phyloP scores from a whole-genome alignment of 2,888 invertebrate species.

The Euplexia lucipara region DNA sequence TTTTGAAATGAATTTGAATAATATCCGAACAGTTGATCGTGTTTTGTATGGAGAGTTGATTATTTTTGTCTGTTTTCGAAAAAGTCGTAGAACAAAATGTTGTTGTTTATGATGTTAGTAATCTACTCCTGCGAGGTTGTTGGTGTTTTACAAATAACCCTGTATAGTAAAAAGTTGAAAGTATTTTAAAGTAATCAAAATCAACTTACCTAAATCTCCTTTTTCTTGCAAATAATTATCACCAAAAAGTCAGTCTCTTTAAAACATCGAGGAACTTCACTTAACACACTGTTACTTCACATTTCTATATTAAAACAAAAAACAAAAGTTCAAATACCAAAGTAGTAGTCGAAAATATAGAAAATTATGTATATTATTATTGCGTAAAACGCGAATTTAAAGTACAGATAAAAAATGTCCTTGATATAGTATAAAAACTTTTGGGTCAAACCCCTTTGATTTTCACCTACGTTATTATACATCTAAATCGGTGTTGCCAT shows the following conservation, averaged over 20 bases:
- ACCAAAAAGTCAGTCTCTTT: conserved; percentile 50
- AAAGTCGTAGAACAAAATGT: too few relatives aligned
- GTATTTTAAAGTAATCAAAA: not conserved
- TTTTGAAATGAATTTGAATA: too few relatives aligned
- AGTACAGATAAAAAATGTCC: conserved; percentile 82
- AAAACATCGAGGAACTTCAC: conserved; percentile 55
- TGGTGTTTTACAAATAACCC: too few relatives aligned
- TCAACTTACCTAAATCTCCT: conserved; percentile 54
- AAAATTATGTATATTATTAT: conserved; percentile 82
- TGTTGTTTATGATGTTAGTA: too few relatives aligned
- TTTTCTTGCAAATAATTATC: conserved; percentile 21
- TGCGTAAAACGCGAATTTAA: conserved; percentile 85
- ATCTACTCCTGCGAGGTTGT: too few relatives aligned
- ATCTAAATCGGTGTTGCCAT: conserved; percentile 49
- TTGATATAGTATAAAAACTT: conserved; percentile 74
- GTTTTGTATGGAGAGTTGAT: too few relatives aligned
- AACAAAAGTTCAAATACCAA: conserved; percentile 70
- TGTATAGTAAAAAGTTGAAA: not conserved
- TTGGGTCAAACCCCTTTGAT: conserved; percentile 68
- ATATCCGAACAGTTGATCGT: too few relatives aligned
- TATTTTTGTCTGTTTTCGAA: too few relatives aligned
- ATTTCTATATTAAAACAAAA: conserved; percentile 67
- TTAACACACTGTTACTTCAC: conserved; percentile 74
- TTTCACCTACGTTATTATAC: conserved; percentile 62
- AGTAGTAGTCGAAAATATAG: conserved; percentile 86